These are phyloP conservation scores for Coendou prehensilis DNA, from an alignment of 2,797 vertebrate genomes.

Conservation along the genomic window DNA sequence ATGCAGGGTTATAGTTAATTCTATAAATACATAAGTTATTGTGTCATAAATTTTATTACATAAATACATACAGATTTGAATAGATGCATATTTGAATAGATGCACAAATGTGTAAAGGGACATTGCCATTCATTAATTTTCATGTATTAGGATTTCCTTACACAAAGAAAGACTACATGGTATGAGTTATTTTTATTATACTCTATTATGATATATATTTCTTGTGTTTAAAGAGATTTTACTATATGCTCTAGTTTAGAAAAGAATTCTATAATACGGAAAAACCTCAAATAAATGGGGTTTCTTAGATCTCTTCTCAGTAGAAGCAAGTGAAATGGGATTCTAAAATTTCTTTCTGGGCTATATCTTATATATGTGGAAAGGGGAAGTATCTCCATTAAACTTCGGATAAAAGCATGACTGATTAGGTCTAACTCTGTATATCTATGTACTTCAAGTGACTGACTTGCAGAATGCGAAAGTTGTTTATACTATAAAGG, in stretches of 20 bases:
- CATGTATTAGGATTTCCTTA: conserved; percentile 25
- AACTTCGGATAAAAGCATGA: not conserved
- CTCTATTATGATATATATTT: not conserved
- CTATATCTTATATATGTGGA: not conserved
- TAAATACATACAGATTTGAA: not conserved
- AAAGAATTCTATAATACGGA: not conserved
- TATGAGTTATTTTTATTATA: conserved; percentile 26
- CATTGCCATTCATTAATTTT: conserved; percentile 31
- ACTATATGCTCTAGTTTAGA: not conserved
- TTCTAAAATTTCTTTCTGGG: not conserved
- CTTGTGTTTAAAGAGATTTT: conserved; percentile 25
- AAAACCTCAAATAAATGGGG: conserved; percentile 2
- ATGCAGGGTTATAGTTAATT: not conserved
- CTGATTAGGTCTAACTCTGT: not conserved
- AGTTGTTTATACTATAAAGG: not conserved
- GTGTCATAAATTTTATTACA: not conserved
- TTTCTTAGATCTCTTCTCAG: not conserved
- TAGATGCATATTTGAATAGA: not conserved
- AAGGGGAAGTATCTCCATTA: not conserved
- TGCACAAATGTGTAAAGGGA: not conserved
- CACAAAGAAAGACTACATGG: not conserved
- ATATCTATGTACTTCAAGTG: not conserved
- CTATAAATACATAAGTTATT: not conserved
- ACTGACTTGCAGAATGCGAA: not conserved
- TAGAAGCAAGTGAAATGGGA: conserved; percentile 24